These are phyloP conservation scores for Babylonia areolata DNA, from an alignment of 1,140 invertebrate genomes.

Conservation along the genomic window DNA sequence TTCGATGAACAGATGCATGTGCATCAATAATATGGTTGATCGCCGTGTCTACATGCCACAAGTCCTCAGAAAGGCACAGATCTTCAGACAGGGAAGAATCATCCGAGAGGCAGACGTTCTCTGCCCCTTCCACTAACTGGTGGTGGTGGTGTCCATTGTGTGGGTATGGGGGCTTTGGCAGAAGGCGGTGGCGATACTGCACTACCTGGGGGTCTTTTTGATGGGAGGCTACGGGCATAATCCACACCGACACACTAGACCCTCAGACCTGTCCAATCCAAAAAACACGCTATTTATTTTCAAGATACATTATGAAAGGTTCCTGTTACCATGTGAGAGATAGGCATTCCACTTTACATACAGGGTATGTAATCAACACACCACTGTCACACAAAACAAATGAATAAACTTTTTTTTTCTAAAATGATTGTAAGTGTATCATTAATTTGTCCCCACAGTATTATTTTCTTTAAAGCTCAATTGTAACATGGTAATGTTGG, in stretches of 20 bases:
- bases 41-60: conserved; percentile 27
- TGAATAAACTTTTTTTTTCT: no score
- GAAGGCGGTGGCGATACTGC: conserved; percentile 53
- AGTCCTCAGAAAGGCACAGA: conserved; percentile 23
- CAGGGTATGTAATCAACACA: no score
- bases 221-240: conserved; percentile 68
- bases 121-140: conserved; percentile 40
- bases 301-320: no score
- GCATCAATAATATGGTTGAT: conserved; percentile 35
- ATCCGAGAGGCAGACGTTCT: conserved; percentile 44
- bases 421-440: no score
- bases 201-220: conserved; percentile 65
- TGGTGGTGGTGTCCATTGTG: conserved; percentile 45
- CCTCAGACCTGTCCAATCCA: not conserved
- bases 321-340: no score
- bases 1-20: conserved; percentile 21
- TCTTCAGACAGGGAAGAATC: conserved; percentile 20
- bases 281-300: not conserved
- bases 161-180: conserved; percentile 52
- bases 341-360: no score
- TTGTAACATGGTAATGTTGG: no score
- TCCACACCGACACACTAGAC: conserved; percentile 37
- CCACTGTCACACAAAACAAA: no score
- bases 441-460: no score
- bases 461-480: no score